Base-by-base conservation (phyloP, 64 coral and sea anemone genomes). In the Anthopleura sola region DNA sequence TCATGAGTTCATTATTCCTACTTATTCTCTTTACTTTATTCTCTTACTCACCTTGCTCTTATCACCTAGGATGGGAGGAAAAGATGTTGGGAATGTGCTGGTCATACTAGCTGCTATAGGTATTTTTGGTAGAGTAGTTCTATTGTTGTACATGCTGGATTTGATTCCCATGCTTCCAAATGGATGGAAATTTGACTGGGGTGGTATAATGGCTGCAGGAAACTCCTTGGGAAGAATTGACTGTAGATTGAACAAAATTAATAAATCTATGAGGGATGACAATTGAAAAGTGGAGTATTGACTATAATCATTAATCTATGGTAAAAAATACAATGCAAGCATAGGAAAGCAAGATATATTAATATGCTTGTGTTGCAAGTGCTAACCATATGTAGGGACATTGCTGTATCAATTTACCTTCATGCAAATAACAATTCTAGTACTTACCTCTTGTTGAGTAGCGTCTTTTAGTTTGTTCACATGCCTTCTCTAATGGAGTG, bases 41-140 rank as follows among this genome's bases (percentile, higher is more conserved):
- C 69, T 21, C 78, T 26, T 56, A 82, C 88, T 92, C 17, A 96
- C 90, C 83, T 96, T 96, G 51, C 85, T 96, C 84, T 96, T 96
- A 53, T 96, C 94, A 44, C 88, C 78, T 18, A 88, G 78, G 60
- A 96, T 96, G 54, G 91, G 83, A 11, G 94, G 90, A 78, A 96
- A 96, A 36, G 94, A 96, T 39, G 94, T 92, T 11, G 94, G 90
- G 23, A 96, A 96, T 14, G 90, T 79, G 53, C 46, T 89, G 19
- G 83, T 96, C 18, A 88, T 69, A 29, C 64, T 90, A 4, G 90
- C 66, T 49, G 94, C 87, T 32, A 92, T 74, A 76, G 94, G 94
- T 89, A 96, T 91, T 86, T 96, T 96, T 26, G 94, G 94, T 75
- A 96, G 66, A 10, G 84, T 89, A 36, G 94, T 96, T 15, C 94